These are phyloP conservation scores for Sebastes miniatus DNA, from an alignment of 2,797 vertebrate genomes.

Conservation along the genomic window DNA sequence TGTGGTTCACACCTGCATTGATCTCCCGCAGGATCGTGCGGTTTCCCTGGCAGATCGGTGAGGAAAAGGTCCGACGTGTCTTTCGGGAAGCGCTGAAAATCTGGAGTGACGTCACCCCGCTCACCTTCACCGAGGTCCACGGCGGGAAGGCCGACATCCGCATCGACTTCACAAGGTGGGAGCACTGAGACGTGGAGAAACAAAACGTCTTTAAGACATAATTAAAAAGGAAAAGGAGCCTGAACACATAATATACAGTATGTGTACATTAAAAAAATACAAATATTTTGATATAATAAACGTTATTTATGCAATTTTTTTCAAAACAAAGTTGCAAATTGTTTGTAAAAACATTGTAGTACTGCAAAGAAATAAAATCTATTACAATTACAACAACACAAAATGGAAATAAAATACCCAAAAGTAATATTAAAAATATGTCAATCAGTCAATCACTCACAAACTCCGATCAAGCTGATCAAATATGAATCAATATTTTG, in stretches of 20 bases:
- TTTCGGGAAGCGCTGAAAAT: constrained; percentile 88
- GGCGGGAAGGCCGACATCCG: constrained; percentile 89
- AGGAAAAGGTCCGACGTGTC: constrained; percentile 85
- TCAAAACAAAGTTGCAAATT: too few species aligned
- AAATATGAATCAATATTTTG: too few species aligned
- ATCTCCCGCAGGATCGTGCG: constrained; percentile 84
- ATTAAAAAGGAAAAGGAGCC: neutral
- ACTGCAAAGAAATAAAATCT: too few species aligned
- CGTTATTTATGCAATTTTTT: too few species aligned
- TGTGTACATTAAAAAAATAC: neutral
- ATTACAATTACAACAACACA: too few species aligned
- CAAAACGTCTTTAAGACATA: neutral
- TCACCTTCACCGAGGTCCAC: constrained; percentile 91
- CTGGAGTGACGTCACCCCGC: constrained; percentile 92
- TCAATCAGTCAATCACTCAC: too few species aligned
- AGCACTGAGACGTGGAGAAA: accelerated
- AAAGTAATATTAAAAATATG: neutral
- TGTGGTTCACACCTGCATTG: constrained; percentile 25
- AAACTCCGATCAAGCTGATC: too few species aligned
- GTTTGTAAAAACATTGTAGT: too few species aligned
- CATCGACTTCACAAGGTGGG: constrained; percentile 92
- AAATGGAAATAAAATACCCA: too few species aligned
- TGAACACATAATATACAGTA: too few species aligned
- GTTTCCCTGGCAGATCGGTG: constrained; percentile 89
- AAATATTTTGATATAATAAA: neutral